phyloP scores from a whole-genome alignment of 1,140 invertebrate species.

The Cecropterus lyciades region DNA sequence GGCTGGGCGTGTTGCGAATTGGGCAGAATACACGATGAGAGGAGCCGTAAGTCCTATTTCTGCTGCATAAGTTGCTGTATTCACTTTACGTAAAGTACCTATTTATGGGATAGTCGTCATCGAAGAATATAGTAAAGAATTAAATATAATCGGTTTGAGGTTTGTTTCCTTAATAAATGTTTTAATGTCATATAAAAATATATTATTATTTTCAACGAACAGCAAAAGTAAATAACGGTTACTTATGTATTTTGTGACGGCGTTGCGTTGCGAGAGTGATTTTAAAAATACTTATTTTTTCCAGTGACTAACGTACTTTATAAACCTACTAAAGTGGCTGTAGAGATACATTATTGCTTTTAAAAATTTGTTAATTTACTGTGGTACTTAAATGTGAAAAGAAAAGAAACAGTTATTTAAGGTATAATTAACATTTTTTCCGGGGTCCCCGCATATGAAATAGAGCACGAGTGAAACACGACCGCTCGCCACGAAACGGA shows the following conservation, averaged over 20 bases:
- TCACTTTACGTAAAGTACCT: constrained; percentile 53
- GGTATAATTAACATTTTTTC: constrained; percentile 33
- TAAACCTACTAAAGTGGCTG: no score
- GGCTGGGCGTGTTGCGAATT: constrained; percentile 79
- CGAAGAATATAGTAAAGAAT: no score
- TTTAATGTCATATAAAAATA: no score
- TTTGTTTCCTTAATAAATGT: no score
- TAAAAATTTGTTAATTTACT: background rate
- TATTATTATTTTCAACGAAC: no score
- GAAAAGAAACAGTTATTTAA: constrained; percentile 6
- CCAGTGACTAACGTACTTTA: no score
- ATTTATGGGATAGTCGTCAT: constrained; percentile 33
- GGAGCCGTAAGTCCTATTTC: constrained; percentile 67
- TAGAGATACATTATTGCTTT: background rate
- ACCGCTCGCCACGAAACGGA: constrained; percentile 67
- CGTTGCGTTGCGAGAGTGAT: no score
- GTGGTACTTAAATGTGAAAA: background rate
- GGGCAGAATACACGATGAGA: constrained; percentile 80
- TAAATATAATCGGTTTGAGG: no score
- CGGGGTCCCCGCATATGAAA: constrained; percentile 43
- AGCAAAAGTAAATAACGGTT: no score
- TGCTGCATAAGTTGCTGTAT: constrained; percentile 71
- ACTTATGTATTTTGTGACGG: no score
- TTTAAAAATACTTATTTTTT: no score
- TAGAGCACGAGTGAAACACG: constrained; percentile 48